phyloP scores from a whole-genome alignment of 2,113 vertebrate species.

The Melanerpes aurifrons region DNA sequence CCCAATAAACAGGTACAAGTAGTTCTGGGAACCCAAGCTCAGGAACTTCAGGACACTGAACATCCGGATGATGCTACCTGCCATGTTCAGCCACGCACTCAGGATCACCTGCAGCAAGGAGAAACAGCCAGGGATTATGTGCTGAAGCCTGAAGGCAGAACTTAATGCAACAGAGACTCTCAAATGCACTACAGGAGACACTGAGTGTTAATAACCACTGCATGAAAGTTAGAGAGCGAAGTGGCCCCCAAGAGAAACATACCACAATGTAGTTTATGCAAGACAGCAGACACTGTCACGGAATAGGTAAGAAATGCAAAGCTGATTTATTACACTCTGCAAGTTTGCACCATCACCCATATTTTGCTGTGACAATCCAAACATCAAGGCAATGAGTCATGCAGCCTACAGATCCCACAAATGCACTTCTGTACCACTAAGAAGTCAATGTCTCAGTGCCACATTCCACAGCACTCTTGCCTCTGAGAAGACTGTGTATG shows the following conservation, averaged over 20 bases:
- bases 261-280: neutral
- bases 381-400: neutral
- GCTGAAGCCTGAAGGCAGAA: neutral
- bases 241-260: neutral
- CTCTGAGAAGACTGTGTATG: neutral
- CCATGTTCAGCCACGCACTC: constrained; percentile 89
- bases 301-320: neutral
- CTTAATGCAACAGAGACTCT: neutral
- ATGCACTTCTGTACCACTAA: neutral
- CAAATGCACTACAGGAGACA: neutral
- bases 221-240: neutral
- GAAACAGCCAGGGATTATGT: neutral
- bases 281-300: neutral
- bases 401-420: neutral
- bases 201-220: neutral
- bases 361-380: neutral
- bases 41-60: constrained; percentile 25
- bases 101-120: constrained; percentile 80
- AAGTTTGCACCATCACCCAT: neutral
- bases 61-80: constrained; percentile 79
- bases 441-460: neutral
- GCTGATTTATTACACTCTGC: neutral
- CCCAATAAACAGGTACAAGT: constrained; percentile 80
- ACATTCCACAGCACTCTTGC: neutral
- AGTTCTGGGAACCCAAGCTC: neutral